Evolutionary conservation across 2,797 vertebrate genomes (phyloP).

Genomic region (Hemibagrus guttatus): DNA sequence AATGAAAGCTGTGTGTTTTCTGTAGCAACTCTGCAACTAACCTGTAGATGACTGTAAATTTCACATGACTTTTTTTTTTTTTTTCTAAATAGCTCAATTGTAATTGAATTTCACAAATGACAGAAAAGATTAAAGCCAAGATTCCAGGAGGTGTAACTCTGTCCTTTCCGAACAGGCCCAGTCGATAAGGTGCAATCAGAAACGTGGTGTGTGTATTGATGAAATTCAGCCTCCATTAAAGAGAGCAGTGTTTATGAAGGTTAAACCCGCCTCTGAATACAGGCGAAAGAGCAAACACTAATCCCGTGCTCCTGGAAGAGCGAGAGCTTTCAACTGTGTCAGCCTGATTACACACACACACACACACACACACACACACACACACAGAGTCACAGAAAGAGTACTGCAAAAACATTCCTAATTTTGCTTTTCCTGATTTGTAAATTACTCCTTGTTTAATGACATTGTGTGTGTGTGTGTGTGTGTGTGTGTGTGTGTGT

Average conservation of each 20-base stretch:
- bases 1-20: background rate
- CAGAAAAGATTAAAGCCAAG: background rate
- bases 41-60: background rate
- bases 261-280: background rate
- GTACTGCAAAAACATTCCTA: background rate
- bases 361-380: background rate
- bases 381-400: background rate
- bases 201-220: background rate
- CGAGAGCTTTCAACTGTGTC: constrained; percentile 27
- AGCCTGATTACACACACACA: constrained; percentile 16
- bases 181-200: background rate
- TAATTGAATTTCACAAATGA: background rate
- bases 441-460: background rate
- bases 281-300: constrained; percentile 32
- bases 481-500: constrained; percentile 23
- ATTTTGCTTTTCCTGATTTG: background rate
- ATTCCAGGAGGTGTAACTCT: background rate
- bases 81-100: background rate
- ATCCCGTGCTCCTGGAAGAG: constrained; percentile 20
- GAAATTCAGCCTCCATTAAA: constrained; percentile 2
- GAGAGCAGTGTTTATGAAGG: background rate
- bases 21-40: too few relatives aligned
- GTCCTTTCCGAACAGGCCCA: background rate
- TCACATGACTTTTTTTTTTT: background rate
- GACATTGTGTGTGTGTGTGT: background rate